Evolutionary conservation across 2,888 invertebrate genomes (phyloP), one percentile per base, ranked within the genome.

Genomic region (Laspeyria flexula): DNA sequence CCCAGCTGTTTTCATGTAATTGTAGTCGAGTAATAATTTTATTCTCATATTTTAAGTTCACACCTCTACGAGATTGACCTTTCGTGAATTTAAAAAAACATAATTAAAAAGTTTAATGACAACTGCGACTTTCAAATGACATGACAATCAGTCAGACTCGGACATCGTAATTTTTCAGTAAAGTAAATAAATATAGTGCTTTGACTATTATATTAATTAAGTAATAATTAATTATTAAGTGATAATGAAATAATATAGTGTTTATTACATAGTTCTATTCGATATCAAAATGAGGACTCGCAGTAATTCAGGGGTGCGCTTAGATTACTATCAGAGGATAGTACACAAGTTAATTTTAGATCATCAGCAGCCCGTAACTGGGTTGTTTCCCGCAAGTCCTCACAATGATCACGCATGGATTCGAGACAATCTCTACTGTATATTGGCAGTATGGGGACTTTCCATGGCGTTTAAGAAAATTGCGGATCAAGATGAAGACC

Each of bases 401-500:
- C 95, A 95, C 3, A 97, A 97, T 81, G 95, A 96, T 51, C 99
- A 99, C 90, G 99, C 99, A 0, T 99, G 99, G 99, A 97, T 99
- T 60, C 94, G 99, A 39, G 99, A 99, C 85, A 99, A 99, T 92
- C 95, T 99, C 0, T 99, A 99, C 83, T 98, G 98, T 63, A 98
- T 99, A 71, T 92, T 99, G 75, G 97, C 99, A 9, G 98, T 99
- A 21, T 99, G 99, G 99, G 99, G 99, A 0, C 93, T 99, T 10
- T 97, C 99, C 0, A 97, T 99, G 96, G 98, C 99, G 0, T 99
- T 99, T 83, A 98, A 98, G 85, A 99, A 99, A 92, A 98, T 98
- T 79, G 99, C 99, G 0, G 99, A 99, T 85, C 97, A 98, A 82
- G 99, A 99, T 90, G 99, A 99, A 91, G 99, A 99, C 84, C 93